Percentiles rank a stretch among this genome's conserved stretches.
phyloP scores from a whole-genome alignment of 37 sponge, comb jelly and placozoan genomes.

The Bolinopsis microptera region DNA sequence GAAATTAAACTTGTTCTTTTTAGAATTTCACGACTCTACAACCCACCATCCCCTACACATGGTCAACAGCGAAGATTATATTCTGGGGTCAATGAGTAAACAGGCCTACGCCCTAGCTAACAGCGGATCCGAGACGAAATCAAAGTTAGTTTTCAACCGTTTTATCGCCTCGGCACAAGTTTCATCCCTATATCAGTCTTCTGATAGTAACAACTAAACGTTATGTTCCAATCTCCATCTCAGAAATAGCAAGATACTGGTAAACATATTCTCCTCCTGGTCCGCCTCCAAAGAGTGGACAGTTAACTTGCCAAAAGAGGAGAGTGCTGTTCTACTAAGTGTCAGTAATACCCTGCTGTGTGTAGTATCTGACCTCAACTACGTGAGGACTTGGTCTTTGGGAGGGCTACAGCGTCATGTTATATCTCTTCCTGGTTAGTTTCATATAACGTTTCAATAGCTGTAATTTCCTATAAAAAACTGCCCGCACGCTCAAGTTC shows the following conservation, averaged over 20 bases:
- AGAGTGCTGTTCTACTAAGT: conserved; percentile 1
- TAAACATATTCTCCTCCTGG: conserved; percentile 41
- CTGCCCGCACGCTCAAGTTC: no score
- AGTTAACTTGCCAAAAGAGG: conserved; percentile 22
- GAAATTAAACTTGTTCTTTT: no score
- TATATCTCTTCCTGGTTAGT: conserved; percentile 46
- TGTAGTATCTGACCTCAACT: neutral
- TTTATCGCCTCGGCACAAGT: no score
- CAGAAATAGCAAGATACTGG: neutral
- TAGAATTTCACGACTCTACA: conserved; percentile 51
- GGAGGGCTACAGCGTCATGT: conserved; percentile 46
- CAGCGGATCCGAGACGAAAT: neutral
- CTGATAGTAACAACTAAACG: no score
- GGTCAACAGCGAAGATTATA: conserved; percentile 33
- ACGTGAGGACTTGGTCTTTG: conserved; percentile 52
- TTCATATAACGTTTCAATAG: no score
- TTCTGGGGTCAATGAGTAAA: conserved; percentile 5
- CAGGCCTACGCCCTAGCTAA: conserved; percentile 22
- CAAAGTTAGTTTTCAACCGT: neutral
- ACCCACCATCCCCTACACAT: conserved; percentile 61
- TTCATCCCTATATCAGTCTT: no score
- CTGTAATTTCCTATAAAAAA: no score
- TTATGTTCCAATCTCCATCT: no score
- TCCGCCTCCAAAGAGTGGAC: conserved; percentile 21
- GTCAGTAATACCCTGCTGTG: neutral